Evolutionary conservation across 2,113 vertebrate genomes (phyloP).

Genomic region (Jacana jacana): DNA sequence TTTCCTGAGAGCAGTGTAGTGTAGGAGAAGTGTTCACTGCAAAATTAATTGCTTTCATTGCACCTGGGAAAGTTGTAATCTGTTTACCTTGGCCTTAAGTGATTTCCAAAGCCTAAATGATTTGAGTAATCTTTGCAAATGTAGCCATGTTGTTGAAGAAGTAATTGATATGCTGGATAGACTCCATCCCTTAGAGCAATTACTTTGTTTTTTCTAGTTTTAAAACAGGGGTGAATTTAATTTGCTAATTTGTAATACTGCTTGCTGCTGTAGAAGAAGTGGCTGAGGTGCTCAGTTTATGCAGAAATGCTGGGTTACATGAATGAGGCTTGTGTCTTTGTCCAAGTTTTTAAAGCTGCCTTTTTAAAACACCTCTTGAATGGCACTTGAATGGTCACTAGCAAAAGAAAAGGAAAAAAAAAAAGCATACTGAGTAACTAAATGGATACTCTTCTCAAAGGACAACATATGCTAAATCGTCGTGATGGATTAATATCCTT

Average conservation of each 20-base stretch:
- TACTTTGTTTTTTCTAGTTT: not conserved
- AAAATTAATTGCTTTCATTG: not conserved
- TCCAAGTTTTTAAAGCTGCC: not conserved
- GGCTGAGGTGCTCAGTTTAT: not conserved
- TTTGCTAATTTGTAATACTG: not conserved
- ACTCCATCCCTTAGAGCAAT: not conserved
- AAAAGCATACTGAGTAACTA: not conserved
- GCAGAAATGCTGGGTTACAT: not conserved
- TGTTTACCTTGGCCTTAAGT: constrained; percentile 1
- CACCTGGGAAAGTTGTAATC: not conserved
- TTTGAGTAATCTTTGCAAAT: constrained; percentile 1
- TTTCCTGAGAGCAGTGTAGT: not conserved
- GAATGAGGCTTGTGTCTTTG: not conserved
- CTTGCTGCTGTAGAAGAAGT: not conserved
- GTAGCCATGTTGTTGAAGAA: not conserved
- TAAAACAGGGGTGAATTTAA: not conserved
- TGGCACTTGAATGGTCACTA: not conserved
- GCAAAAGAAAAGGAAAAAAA: not conserved
- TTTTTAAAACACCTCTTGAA: not conserved
- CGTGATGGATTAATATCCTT: not conserved
- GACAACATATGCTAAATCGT: not conserved
- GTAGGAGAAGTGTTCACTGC: not conserved
- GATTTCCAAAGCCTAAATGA: not conserved
- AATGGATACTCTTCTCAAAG: not conserved
- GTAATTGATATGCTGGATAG: not conserved